Conservation (phyloP, 2,797 vertebrate genomes). For the Synanceia verrucosa region DNA sequence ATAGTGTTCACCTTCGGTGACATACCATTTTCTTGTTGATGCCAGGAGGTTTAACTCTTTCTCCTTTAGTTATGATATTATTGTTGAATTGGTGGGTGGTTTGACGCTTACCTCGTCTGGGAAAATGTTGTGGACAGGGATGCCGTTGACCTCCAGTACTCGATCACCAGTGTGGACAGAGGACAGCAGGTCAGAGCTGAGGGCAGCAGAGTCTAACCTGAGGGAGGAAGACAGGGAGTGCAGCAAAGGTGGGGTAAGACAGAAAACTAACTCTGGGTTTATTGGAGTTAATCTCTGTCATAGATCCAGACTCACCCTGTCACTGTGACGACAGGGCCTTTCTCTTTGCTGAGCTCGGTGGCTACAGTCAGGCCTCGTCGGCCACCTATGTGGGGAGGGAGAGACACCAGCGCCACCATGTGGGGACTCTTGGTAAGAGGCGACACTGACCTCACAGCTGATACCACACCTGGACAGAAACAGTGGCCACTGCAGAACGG, state of each 20-base stretch:
- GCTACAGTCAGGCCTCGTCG: conserved; percentile 86
- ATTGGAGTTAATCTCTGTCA: neutral
- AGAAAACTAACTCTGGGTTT: neutral
- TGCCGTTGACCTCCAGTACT: conserved; percentile 95
- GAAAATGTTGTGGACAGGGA: conserved; percentile 88
- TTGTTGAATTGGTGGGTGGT: neutral
- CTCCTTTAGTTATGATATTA: neutral
- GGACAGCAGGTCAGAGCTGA: conserved; percentile 89
- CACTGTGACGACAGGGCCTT: conserved; percentile 79
- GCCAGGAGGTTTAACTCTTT: neutral
- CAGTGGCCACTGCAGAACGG: conserved; percentile 86
- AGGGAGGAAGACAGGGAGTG: conserved; percentile 12
- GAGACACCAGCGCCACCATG: conserved; percentile 93
- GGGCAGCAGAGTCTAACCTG: conserved; percentile 87
- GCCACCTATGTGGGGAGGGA: conserved; percentile 86
- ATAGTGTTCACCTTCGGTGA: neutral
- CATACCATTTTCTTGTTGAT: neutral
- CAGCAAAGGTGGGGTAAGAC: neutral
- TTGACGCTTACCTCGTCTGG: conserved; percentile 85
- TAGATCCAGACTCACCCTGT: conserved; percentile 83
- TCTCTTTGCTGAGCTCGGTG: conserved; percentile 78
- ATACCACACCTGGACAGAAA: conserved; percentile 87
- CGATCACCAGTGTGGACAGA: conserved; percentile 91
- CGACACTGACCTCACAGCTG: conserved; percentile 77
- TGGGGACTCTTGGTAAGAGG: conserved; percentile 86